phyloP scores from a whole-genome alignment of 2,113 vertebrate genomes.

The Hiodon alosoides region DNA sequence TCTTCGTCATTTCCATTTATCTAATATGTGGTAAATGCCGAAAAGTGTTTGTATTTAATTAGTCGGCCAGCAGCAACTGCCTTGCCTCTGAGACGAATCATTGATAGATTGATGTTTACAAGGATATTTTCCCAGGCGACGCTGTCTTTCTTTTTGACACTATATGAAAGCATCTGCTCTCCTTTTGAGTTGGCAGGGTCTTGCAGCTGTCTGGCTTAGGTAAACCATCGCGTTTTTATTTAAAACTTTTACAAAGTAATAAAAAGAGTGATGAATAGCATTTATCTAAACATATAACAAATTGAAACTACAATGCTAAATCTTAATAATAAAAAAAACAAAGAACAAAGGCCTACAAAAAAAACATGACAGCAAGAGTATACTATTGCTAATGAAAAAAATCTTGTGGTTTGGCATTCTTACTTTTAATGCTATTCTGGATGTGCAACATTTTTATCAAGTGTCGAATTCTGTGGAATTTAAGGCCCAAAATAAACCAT shows the following conservation, averaged over 20 bases:
- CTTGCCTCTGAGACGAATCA: conserved; percentile 6
- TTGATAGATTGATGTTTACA: conserved; percentile 9
- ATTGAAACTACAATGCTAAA: not conserved
- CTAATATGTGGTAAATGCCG: not conserved
- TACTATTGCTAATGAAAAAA: no score
- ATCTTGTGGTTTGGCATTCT: no score
- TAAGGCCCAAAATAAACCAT: no score
- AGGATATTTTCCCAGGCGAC: conserved; percentile 1
- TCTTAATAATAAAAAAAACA: not conserved
- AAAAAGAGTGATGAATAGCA: not conserved
- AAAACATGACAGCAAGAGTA: no score
- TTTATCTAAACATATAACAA: not conserved
- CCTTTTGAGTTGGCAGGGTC: not conserved
- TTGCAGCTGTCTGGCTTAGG: not conserved
- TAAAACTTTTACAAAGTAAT: not conserved
- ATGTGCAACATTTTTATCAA: no score
- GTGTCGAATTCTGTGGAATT: no score
- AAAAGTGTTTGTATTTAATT: not conserved
- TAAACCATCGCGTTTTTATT: not conserved
- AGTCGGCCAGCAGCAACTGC: not conserved
- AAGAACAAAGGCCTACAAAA: not conserved
- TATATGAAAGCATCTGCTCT: not conserved
- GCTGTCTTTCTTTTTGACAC: conserved; percentile 8
- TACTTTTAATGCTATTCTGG: no score
- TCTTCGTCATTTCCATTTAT: not conserved